Evolutionary conservation across 1,140 invertebrate species (phyloP).

Genomic region (Zaprionus lachaisei): DNA sequence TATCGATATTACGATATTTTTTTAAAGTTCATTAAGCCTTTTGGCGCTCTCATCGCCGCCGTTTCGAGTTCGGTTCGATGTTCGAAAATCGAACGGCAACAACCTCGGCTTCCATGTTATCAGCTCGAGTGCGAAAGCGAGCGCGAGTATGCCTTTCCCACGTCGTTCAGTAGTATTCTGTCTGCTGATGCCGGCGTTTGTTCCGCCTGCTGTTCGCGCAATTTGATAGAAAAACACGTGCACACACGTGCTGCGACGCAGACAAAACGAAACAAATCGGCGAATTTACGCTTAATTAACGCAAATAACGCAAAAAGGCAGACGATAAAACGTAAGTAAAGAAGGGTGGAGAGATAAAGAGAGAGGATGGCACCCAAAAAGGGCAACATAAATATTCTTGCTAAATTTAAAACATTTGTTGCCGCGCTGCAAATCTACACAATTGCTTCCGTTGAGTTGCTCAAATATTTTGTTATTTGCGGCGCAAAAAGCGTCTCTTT

Average conservation of each 20-base stretch:
- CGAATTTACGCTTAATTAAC: conserved; percentile 3
- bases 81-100: not conserved
- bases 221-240: conserved; percentile 2
- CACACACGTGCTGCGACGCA: conserved; percentile 6
- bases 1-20: not conserved
- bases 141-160: not conserved
- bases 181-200: conserved; percentile 4
- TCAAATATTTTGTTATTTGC: not conserved
- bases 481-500: conserved; percentile 4
- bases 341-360: not conserved
- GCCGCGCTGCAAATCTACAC: not conserved
- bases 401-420: conserved; percentile 2
- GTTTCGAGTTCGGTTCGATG: not conserved
- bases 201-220: not conserved
- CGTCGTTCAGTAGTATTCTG: conserved; percentile 7
- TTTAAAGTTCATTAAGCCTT: not conserved
- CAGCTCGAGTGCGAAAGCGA: not conserved
- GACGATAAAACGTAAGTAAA: not conserved
- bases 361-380: not conserved
- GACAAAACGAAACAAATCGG: not conserved
- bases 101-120: conserved; percentile 4
- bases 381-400: not conserved
- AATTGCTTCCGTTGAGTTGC: not conserved
- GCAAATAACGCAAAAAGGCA: not conserved
- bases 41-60: conserved; percentile 1